Base-by-base conservation (phyloP, 2,888 invertebrate species). In the Leucoptera coffeella region DNA sequence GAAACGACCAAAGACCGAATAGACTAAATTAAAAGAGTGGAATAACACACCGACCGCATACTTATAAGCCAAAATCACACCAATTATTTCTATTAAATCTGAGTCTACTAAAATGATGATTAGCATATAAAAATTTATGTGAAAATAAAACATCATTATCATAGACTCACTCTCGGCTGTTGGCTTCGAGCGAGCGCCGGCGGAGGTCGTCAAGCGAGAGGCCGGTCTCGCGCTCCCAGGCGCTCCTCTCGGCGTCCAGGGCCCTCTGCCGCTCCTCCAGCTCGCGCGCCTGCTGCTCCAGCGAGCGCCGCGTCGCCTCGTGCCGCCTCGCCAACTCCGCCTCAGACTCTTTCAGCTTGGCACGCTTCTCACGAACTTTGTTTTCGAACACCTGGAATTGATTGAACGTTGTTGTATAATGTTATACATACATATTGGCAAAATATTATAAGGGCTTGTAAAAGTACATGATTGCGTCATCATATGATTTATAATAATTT, bases 341-440 rank as follows among this genome's bases (percentile, higher is more conserved):
- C 57, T 96, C 96, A 1, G 93, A 92, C 57, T 96, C 95, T 62
- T 91, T 91, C 41, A 96, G 76, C 59, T 95, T 95, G 46, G 92
- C 90, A 50, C 88, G 89, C 73, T 96, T 95, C 61, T 96, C 96
- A 46, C 85, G 82, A 14, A 89, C 96, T 72, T 97, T 97, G 85
- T 92, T 90, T 57, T 96, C 94, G 61, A 97, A 97, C 36, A 97
- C 96, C 69, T 67, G 42, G 21, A 12, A 9, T 11, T 23, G 9
- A 5, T n/a, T n/a, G n/a, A n/a, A n/a, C n/a, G n/a, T n/a, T n/a
- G n/a, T n/a, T n/a, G n/a, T n/a, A n/a, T n/a, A n/a, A n/a, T n/a
- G n/a, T n/a, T n/a, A n/a, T n/a, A n/a, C n/a, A n/a, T n/a, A n/a
- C n/a, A n/a, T n/a, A n/a, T n/a, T n/a, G n/a, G n/a, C n/a, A n/a